Percentiles rank a stretch among this genome's conserved stretches.
phyloP scores from a whole-genome alignment of 2,888 invertebrate species.

The Vanessa cardui region DNA sequence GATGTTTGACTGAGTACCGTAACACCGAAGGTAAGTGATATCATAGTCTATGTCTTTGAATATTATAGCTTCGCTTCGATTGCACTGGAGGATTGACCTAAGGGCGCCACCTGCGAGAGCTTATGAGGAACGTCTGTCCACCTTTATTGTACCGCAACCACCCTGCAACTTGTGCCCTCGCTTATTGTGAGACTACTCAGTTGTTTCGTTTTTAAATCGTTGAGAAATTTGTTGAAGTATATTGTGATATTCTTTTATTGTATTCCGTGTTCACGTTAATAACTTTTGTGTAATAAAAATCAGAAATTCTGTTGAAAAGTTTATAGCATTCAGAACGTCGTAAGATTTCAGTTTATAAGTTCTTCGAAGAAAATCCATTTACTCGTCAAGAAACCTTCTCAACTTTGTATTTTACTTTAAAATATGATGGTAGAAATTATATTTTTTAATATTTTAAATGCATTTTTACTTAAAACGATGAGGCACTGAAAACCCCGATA shows the following conservation, averaged over 20 bases:
- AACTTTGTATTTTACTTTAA: neutral
- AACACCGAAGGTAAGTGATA: neutral
- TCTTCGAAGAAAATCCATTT: neutral
- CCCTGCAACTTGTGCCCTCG: conserved; percentile 53
- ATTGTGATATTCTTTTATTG: neutral
- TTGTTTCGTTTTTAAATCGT: conserved; percentile 35
- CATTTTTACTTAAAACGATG: too few relatives aligned
- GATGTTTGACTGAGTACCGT: too few relatives aligned
- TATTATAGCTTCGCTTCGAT: conserved; percentile 35
- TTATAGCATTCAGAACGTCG: neutral
- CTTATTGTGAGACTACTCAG: conserved; percentile 54
- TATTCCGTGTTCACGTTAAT: neutral
- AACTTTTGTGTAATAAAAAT: neutral
- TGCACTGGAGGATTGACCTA: conserved; percentile 56
- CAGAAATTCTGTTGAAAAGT: neutral
- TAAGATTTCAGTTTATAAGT: neutral
- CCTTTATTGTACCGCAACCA: conserved; percentile 58
- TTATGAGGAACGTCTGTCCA: conserved; percentile 55
- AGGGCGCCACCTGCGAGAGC: conserved; percentile 62
- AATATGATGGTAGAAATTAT: neutral
- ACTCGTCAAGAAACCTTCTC: neutral
- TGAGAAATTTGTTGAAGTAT: conserved; percentile 38
- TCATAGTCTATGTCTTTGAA: neutral
- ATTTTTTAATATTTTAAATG: too few relatives aligned
- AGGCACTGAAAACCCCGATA: too few relatives aligned